Evolutionary conservation across 1,140 invertebrate species (phyloP).

Genomic region (Apis mellifera): Amel_HAv3.1 CM009944.2:7362501-7363000

Average conservation of each 20-base stretch:
- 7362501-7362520: background rate
- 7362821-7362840: too few relatives aligned
- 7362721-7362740: background rate
- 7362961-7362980: background rate
- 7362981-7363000: too few relatives aligned
- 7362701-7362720: background rate
- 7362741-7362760: background rate
- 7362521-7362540: background rate
- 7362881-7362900: too few relatives aligned
- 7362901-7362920: too few relatives aligned
- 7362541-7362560: background rate
- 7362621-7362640: background rate
- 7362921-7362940: too few relatives aligned
- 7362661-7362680: background rate
- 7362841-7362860: too few relatives aligned
- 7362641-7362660: too few relatives aligned
- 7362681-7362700: background rate
- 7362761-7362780: too few relatives aligned
- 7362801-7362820: too few relatives aligned
- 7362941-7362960: too few relatives aligned
- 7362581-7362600: conserved; percentile 10
- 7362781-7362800: too few relatives aligned
- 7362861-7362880: too few relatives aligned
- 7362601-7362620: background rate
- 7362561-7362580: conserved; percentile 2